Conservation (phyloP, 2,113 vertebrate genomes). For the Noctilio leporinus region DNA sequence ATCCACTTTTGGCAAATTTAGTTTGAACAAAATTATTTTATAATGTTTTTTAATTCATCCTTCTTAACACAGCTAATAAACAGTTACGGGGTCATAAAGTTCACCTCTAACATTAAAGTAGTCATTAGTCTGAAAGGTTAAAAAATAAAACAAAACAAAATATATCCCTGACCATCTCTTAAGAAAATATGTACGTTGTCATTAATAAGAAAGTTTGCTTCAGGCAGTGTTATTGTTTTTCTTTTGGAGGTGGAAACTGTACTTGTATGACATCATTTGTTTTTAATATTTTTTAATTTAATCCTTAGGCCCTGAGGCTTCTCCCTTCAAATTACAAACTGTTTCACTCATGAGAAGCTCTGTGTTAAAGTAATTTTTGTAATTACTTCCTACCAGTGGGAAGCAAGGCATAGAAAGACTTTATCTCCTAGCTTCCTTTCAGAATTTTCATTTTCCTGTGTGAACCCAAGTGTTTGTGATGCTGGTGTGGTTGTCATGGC, state of each 20-base stretch:
- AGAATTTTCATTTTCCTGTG: constrained; percentile 79
- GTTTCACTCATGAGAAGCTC: constrained; percentile 71
- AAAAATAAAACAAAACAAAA: background rate
- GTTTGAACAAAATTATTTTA: background rate
- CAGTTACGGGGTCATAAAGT: background rate
- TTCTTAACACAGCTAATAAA: background rate
- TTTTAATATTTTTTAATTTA: constrained; percentile 58
- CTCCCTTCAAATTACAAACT: constrained; percentile 56
- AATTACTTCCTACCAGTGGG: constrained; percentile 80
- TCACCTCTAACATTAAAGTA: background rate
- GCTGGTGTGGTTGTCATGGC: constrained; percentile 82
- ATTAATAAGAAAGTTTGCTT: background rate
- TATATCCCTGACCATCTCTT: background rate
- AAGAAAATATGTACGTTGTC: background rate
- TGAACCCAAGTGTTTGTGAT: constrained; percentile 74
- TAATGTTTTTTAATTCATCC: constrained; percentile 21
- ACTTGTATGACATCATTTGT: background rate
- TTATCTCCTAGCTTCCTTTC: constrained; percentile 80
- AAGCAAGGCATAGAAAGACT: constrained; percentile 75
- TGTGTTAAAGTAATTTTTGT: constrained; percentile 77
- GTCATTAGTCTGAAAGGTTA: background rate
- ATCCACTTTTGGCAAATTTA: background rate
- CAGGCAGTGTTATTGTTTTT: background rate
- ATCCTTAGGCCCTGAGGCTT: background rate
- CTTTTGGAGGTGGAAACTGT: background rate